Conservation (phyloP, 2,113 vertebrate species). For the Rhagologus leucostigma region DNA sequence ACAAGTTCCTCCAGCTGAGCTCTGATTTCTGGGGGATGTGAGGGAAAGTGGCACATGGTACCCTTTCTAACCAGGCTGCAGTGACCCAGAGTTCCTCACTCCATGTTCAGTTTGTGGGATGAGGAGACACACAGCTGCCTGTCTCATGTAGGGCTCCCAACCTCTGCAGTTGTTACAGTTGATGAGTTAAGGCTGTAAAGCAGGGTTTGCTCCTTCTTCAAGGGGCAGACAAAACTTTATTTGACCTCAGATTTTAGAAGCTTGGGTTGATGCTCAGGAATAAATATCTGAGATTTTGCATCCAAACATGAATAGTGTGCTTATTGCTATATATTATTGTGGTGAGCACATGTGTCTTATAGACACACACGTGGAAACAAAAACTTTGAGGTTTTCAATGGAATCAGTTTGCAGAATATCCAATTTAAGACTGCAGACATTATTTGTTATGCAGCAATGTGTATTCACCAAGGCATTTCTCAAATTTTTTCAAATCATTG, state of each 20-base stretch:
- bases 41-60: neutral
- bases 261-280: neutral
- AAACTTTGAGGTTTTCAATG: neutral
- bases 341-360: neutral
- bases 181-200: neutral
- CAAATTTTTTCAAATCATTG: neutral
- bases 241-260: neutral
- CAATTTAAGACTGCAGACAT: neutral
- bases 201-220: neutral
- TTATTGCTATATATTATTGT: neutral
- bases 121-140: neutral
- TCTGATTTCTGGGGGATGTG: neutral
- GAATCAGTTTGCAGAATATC: neutral
- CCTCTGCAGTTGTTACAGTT: neutral
- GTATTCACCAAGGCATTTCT: neutral
- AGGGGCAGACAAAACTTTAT: neutral
- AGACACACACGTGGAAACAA: neutral
- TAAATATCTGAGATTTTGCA: neutral
- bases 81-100: neutral
- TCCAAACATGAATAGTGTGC: neutral
- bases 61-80: neutral
- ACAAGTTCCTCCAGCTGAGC: neutral
- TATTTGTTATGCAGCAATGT: neutral
- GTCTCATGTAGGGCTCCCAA: neutral
- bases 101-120: neutral